Base-by-base conservation (phyloP, 1,140 invertebrate species). In the Zeugodacus cucurbitae region DNA sequence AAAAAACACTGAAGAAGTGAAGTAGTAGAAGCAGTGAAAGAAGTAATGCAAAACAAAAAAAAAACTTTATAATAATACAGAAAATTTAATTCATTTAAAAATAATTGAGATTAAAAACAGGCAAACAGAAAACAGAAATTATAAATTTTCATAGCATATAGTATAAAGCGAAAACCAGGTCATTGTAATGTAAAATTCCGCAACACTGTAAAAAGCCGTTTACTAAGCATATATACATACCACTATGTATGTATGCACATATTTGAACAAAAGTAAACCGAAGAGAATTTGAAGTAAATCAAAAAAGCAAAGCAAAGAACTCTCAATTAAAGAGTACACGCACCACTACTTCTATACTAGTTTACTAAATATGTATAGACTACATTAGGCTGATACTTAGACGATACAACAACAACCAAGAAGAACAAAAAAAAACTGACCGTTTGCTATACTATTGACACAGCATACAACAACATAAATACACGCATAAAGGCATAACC, bases 171-270 rank as follows among this genome's bases (percentile, higher is more conserved):
- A 41, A 74, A 74, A 74, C 32, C 32, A 41, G 67, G 32, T 74
- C 67, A 8, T 48, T 82, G 41, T 48, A 82, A 82, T 82, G 74
- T 82, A 82, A 82, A 82, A 82, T 54, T 44, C 44, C 74, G 41
- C 14, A 29, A 48, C 74, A 82, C n/a, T 82, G 74, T 82, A 82
- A 82, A 82, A 82, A 82, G 74, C 74, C 74, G 74, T 48, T 41
- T 82, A 41, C 37, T 82, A 37, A 74, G 67, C 41, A 37, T 14
- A 74, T 67, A 74, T 41, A 74, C 17, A 59, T 54, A 54, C 3
- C 14, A 17, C 3, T 17, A 54, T 54, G 48, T 54, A 54, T 54
- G 48, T 54, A 11, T 54, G 48, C 14, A 54, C 48, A 54, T 54
- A 54, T 54, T 54, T 17, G 48, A 54, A 2, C 58, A 62, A 10